Evolutionary conservation across 2,888 invertebrate species (phyloP).

Genomic region (Gari tellinella): DNA sequence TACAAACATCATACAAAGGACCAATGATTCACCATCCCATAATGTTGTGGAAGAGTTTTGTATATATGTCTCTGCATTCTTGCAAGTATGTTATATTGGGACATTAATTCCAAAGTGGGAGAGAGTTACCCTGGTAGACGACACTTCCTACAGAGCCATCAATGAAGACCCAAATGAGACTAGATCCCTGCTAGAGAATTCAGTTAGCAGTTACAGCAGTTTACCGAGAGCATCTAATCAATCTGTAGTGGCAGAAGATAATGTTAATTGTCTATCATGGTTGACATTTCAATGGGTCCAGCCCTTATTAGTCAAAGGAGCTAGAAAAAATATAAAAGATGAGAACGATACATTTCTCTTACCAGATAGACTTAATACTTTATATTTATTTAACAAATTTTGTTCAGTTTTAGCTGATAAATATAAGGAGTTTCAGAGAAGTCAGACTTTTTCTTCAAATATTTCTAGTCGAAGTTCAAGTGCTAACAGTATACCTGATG

Average conservation of each 20-base stretch:
- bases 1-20: conserved; percentile 86
- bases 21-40: conserved; percentile 54
- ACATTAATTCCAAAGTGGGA: conserved; percentile 88
- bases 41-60: conserved; percentile 72
- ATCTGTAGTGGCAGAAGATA: conserved; percentile 87
- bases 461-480: conserved; percentile 33
- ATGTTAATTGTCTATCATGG: conserved; percentile 89
- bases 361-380: conserved; percentile 77
- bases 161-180: conserved; percentile 69
- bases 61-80: conserved; percentile 75
- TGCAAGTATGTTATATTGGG: conserved; percentile 89
- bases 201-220: conserved; percentile 52
- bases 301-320: conserved; percentile 88
- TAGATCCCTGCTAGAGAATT: conserved; percentile 60
- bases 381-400: conserved; percentile 71
- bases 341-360: conserved; percentile 82
- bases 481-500: conserved; percentile 45
- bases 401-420: conserved; percentile 51
- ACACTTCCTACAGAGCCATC: conserved; percentile 53
- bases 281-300: conserved; percentile 95
- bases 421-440: conserved; percentile 20
- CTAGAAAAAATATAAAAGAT: conserved; percentile 86
- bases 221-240: conserved; percentile 25
- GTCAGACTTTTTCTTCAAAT: conserved; percentile 5
- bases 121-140: conserved; percentile 55